Percentiles rank a stretch among this genome's conserved stretches.
Evolutionary conservation across 2,113 vertebrate species (phyloP).

Genomic region (Plectropomus leopardus): DNA sequence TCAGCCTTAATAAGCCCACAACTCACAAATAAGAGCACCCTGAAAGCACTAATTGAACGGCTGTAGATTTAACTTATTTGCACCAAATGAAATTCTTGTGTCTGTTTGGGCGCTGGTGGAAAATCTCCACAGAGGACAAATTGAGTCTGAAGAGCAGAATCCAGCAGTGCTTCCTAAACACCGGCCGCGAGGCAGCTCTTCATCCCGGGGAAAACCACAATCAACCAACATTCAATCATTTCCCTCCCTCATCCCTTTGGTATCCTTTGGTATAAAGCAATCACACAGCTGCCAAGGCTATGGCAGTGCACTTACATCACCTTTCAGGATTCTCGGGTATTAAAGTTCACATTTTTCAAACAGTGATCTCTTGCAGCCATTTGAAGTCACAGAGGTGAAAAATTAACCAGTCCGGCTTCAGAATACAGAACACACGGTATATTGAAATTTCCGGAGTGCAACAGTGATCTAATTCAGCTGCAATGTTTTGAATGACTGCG

Average conservation of each 20-base stretch:
- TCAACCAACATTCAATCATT: slow-evolving; percentile 50
- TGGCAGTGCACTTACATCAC: slow-evolving; percentile 58
- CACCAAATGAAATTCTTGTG: slow-evolving; percentile 28
- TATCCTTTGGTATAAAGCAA: slow-evolving; percentile 46
- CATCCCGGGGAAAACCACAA: slow-evolving; percentile 28
- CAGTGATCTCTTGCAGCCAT: slow-evolving; percentile 20
- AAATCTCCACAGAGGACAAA: slow-evolving; percentile 19
- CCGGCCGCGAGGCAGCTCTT: background rate
- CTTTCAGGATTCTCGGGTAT: slow-evolving; percentile 38
- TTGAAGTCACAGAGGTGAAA: slow-evolving; percentile 8
- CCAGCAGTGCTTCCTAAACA: slow-evolving; percentile 22
- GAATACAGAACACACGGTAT: slow-evolving; percentile 10
- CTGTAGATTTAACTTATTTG: slow-evolving; percentile 3
- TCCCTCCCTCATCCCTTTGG: slow-evolving; percentile 39
- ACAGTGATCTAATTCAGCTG: slow-evolving; percentile 7
- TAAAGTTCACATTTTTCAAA: slow-evolving; percentile 46
- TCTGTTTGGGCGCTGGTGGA: slow-evolving; percentile 19
- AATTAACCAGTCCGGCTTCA: background rate
- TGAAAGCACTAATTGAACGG: slow-evolving; percentile 17
- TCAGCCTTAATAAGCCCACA: slow-evolving; percentile 26
- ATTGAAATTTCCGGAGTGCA: slow-evolving; percentile 3
- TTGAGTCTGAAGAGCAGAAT: slow-evolving; percentile 23
- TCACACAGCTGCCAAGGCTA: slow-evolving; percentile 34
- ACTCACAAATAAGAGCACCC: background rate
- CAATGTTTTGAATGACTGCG: background rate